Conservation (phyloP, 1,140 invertebrate species). For the Antheraea pernyi region DNA sequence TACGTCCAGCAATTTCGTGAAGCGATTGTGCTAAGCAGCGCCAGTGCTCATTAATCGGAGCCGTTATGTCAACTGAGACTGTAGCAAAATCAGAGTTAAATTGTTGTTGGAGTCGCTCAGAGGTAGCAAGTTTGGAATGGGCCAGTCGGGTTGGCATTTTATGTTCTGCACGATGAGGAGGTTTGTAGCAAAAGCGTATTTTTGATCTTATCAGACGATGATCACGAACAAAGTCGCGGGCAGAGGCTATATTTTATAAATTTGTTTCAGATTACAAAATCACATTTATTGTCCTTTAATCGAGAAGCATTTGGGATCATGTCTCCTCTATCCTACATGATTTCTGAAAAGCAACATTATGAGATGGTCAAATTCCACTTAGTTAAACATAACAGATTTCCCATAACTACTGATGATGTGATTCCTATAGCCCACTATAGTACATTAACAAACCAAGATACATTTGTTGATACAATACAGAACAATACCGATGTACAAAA, state of each 20-base stretch:
- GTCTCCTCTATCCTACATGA: constrained; percentile 46
- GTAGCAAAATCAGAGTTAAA: too few species aligned
- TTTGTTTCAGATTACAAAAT: constrained; percentile 49
- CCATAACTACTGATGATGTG: constrained; percentile 28
- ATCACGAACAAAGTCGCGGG: too few species aligned
- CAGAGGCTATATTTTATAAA: constrained; percentile 7
- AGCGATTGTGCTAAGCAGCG: too few species aligned
- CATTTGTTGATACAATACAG: constrained; percentile 28
- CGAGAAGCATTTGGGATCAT: constrained; percentile 36
- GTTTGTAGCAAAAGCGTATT: too few species aligned
- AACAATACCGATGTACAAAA: constrained; percentile 11
- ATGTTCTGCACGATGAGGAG: too few species aligned
- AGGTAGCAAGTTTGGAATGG: too few species aligned
- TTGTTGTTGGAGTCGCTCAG: too few species aligned
- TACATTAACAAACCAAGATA: constrained; percentile 36
- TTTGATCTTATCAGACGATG: too few species aligned
- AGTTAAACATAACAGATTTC: constrained; percentile 42
- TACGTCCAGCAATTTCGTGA: too few species aligned
- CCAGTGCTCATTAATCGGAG: too few species aligned
- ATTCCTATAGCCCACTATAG: constrained; percentile 49
- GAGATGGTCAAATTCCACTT: constrained; percentile 57
- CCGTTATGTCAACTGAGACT: too few species aligned
- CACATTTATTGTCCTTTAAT: constrained; percentile 41
- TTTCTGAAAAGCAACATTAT: constrained; percentile 39
- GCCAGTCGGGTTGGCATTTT: too few species aligned